Percentiles rank a stretch among this genome's conserved stretches.
Conservation (phyloP, 2,888 invertebrate species). For the Tipula helvola region DNA sequence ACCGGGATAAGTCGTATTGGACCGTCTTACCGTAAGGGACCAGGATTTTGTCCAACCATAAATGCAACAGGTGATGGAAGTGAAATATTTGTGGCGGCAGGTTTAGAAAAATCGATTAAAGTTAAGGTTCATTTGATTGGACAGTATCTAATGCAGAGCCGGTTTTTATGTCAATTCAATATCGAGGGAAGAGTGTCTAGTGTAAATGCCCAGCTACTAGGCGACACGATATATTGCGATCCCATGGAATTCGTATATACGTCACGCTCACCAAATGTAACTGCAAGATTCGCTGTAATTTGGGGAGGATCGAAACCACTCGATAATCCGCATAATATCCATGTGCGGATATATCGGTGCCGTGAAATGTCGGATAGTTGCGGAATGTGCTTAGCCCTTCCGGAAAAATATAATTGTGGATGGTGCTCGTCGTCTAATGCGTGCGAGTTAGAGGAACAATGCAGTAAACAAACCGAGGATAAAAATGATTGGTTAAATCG, state of each 20-base stretch:
- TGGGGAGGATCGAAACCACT: conserved; percentile 92
- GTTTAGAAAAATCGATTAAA: conserved; percentile 76
- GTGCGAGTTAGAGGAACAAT: conserved; percentile 86
- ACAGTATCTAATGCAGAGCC: conserved; percentile 86
- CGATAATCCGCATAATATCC: conserved; percentile 93
- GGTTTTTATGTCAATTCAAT: conserved; percentile 92
- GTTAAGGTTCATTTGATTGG: conserved; percentile 92
- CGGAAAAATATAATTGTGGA: conserved; percentile 86
- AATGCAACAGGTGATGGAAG: conserved; percentile 79
- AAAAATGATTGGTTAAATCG: conserved; percentile 77
- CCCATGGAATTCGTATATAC: conserved; percentile 86
- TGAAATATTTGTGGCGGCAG: conserved; percentile 87
- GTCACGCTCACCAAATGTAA: conserved; percentile 82
- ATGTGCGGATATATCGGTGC: conserved; percentile 86
- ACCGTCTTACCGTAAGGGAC: conserved; percentile 87
- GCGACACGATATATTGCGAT: conserved; percentile 90
- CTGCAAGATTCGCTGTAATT: conserved; percentile 88
- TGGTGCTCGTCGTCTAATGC: conserved; percentile 91
- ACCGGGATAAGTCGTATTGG: conserved; percentile 85
- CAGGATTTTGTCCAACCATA: conserved; percentile 88
- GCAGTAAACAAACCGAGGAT: conserved; percentile 46
- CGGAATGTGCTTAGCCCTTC: conserved; percentile 86
- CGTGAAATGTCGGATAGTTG: conserved; percentile 96
- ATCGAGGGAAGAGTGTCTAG: conserved; percentile 89
- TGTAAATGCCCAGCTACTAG: conserved; percentile 78